phyloP scores from a whole-genome alignment of 2,888 invertebrate species.

The Ectemnius lituratus region DNA sequence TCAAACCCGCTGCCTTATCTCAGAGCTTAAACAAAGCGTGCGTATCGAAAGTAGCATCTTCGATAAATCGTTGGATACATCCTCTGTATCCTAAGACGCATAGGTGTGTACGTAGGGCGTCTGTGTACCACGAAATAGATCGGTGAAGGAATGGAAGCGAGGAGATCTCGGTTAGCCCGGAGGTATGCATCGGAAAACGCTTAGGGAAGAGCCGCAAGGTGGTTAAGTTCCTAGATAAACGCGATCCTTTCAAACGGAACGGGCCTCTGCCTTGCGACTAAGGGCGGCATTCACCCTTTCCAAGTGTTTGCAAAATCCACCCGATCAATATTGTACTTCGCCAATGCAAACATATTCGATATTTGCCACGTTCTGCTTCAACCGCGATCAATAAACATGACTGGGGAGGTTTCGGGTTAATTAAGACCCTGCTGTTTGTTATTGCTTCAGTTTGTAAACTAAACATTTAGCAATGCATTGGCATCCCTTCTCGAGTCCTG shows the following conservation, averaged over 20 bases:
- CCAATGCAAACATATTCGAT: background rate
- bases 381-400: too few relatives aligned
- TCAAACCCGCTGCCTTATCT: background rate
- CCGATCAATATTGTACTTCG: slow-evolving; percentile 10
- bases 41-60: background rate
- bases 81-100: too few relatives aligned
- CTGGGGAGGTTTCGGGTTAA: too few relatives aligned
- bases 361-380: background rate
- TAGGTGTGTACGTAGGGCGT: too few relatives aligned
- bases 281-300: slow-evolving; percentile 31
- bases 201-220: slow-evolving; percentile 60
- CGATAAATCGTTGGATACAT: too few relatives aligned
- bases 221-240: slow-evolving; percentile 69
- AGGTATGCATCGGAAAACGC: slow-evolving; percentile 73
- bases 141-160: slow-evolving; percentile 47
- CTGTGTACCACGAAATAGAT: slow-evolving; percentile 27
- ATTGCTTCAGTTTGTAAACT: too few relatives aligned
- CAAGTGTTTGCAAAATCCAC: slow-evolving; percentile 29
- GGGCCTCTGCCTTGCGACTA: slow-evolving; percentile 41
- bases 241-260: slow-evolving; percentile 60
- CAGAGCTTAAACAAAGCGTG: background rate
- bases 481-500: too few relatives aligned
- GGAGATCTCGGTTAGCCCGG: slow-evolving; percentile 54
- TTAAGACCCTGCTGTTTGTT: too few relatives aligned
- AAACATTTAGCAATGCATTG: too few relatives aligned